phyloP scores from a whole-genome alignment of 2,888 invertebrate genomes.

The Drosophila incognita region DNA sequence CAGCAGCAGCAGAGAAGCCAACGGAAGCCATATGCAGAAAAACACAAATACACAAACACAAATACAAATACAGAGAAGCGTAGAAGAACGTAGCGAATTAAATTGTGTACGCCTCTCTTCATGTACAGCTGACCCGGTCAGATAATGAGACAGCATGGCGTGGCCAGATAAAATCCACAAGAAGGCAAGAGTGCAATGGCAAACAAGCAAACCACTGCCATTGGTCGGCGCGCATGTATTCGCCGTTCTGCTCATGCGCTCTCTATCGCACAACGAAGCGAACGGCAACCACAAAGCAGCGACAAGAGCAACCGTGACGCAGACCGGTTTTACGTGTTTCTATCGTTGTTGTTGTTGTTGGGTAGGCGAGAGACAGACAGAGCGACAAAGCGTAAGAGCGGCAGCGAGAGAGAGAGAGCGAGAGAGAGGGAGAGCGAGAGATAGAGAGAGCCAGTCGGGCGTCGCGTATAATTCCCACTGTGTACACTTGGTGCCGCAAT shows the following conservation, averaged over 20 bases:
- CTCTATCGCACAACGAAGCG: conserved; percentile 22
- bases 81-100: conserved; percentile 59
- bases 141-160: conserved; percentile 65
- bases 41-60: conserved; percentile 24
- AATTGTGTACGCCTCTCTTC: conserved; percentile 68
- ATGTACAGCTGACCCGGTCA: conserved; percentile 34
- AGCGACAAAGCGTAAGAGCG: not conserved
- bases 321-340: conserved; percentile 64
- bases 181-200: conserved; percentile 59
- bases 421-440: conserved; percentile 8
- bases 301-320: conserved; percentile 18
- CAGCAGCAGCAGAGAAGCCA: conserved; percentile 34
- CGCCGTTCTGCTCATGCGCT: conserved; percentile 22
- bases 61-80: conserved; percentile 12
- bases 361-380: conserved; percentile 36
- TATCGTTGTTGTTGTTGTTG: conserved; percentile 24
- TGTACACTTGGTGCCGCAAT: conserved; percentile 78
- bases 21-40: conserved; percentile 82
- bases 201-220: conserved; percentile 27
- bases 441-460: conserved; percentile 28
- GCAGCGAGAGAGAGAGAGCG: conserved; percentile 32
- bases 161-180: conserved; percentile 80
- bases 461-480: conserved; percentile 64
- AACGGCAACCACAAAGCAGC: conserved; percentile 18
- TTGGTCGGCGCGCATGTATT: conserved; percentile 25